Percentiles rank a stretch among this genome's conserved stretches.
These are phyloP conservation scores for Scaptomyza montana DNA, from an alignment of 1,140 invertebrate genomes.

Conservation along the genomic window DNA sequence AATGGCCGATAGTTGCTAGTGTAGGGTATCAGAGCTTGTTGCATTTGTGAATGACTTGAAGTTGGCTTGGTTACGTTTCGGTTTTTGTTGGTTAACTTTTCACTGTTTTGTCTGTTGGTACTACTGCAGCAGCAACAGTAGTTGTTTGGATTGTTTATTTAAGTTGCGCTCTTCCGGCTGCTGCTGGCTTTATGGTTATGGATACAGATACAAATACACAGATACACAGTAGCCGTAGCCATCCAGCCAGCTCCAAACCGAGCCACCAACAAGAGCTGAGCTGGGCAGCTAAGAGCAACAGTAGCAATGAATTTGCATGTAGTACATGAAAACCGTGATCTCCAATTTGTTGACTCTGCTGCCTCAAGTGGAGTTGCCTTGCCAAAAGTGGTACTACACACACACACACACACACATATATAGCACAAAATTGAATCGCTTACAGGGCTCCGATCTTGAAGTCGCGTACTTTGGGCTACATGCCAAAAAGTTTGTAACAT, in stretches of 20 bases:
- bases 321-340: constrained; percentile 83
- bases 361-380: constrained; percentile 28
- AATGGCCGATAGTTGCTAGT: no score
- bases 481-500: constrained; percentile 80
- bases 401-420: no score
- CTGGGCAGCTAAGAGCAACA: constrained; percentile 57
- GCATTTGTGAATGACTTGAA: constrained; percentile 67
- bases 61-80: constrained; percentile 5
- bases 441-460: constrained; percentile 60
- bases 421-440: constrained; percentile 54
- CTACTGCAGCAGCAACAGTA: constrained; percentile 17
- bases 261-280: constrained; percentile 1
- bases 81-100: constrained; percentile 15
- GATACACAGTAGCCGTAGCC: constrained; percentile 40
- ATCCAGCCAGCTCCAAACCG: constrained; percentile 20
- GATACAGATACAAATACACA: constrained; percentile 49
- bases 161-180: constrained; percentile 67
- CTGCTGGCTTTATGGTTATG: constrained; percentile 73
- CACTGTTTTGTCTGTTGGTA: constrained; percentile 2
- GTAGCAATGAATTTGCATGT: constrained; percentile 84
- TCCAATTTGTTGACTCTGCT: constrained; percentile 75
- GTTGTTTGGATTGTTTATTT: constrained; percentile 74
- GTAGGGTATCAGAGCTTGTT: constrained; percentile 46
- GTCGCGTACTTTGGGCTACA: constrained; percentile 67
- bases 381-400: constrained; percentile 1